phyloP scores from a whole-genome alignment of 2,888 invertebrate species.

The Rhabditophanes sp. region DNA sequence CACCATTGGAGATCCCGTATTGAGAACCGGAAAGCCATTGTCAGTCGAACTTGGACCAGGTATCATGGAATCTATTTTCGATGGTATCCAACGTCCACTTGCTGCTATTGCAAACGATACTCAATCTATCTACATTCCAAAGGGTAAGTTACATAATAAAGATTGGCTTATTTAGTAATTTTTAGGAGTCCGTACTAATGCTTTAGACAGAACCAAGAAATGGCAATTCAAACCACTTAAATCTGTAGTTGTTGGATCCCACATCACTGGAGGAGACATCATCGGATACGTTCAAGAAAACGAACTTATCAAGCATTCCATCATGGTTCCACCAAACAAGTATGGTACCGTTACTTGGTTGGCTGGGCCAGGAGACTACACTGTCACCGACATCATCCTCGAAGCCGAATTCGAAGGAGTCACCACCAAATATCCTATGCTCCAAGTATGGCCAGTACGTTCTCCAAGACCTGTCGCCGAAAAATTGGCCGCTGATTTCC shows the following conservation, averaged over 20 bases:
- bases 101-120: slow-evolving; percentile 82
- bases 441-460: slow-evolving; percentile 99
- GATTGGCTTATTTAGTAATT: neutral
- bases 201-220: slow-evolving; percentile 59
- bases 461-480: slow-evolving; percentile 89
- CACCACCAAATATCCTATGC: slow-evolving; percentile 74
- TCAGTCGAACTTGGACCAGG: slow-evolving; percentile 97
- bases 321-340: slow-evolving; percentile 79
- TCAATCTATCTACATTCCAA: slow-evolving; percentile 94
- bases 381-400: slow-evolving; percentile 77
- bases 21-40: slow-evolving; percentile 91
- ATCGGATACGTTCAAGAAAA: slow-evolving; percentile 92
- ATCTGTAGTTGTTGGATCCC: slow-evolving; percentile 64
- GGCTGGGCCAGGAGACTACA: slow-evolving; percentile 81
- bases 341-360: slow-evolving; percentile 91
- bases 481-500: slow-evolving; percentile 94
- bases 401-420: slow-evolving; percentile 98
- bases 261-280: slow-evolving; percentile 93
- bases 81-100: slow-evolving; percentile 96
- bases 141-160: slow-evolving; percentile 58
- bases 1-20: slow-evolving; percentile 94
- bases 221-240: slow-evolving; percentile 78
- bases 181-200: slow-evolving; percentile 65
- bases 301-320: slow-evolving; percentile 85
- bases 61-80: slow-evolving; percentile 96